Evolutionary conservation across 2,888 invertebrate genomes (phyloP), one percentile per base, ranked within the genome.

Genomic region (Athetis lepigone): DNA sequence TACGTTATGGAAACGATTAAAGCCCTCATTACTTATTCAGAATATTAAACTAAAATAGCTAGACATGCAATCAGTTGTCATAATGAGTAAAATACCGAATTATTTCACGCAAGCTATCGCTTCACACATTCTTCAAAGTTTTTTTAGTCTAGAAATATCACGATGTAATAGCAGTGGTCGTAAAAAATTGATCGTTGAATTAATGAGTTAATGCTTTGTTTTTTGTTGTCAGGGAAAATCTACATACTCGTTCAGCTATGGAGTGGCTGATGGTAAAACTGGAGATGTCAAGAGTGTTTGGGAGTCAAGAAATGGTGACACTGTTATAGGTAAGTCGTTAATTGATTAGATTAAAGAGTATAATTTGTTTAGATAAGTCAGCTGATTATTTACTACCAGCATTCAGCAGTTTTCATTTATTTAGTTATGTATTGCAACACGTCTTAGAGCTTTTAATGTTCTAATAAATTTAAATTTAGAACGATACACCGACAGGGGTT

Each of bases 221-320:
- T 70, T 86, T 85, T 80, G 56, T 77, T 94, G 92, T 21, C 91
- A 96, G 96, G 93, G 89, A 86, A 93, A 95, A 81, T 92, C 95
- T 63, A 95, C 95, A 73, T 96, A 96, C 88, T 95, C 96, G 63
- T 96, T 95, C 85, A 96, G 96, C 72, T 96, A 96, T 81, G 96
- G 96, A 55, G 96, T 96, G 16, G 93, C 96, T 74, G 96, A 96
- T 83, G 90, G 90, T 16, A 92, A 93, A 58, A 96, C 96, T 21
- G 96, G 96, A 16, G 96, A 96, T 63, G 88, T 96, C 2, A 96
- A 96, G 80, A 92, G 95, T 54, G 96, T 96, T 64, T 96, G 96
- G 96, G 96, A 96, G 84, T 91, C 95, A 52, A 96, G 96, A 83
- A 94, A 96, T 81, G 96, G 96, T 79, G 95, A 96, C 85, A 92